Evolutionary conservation across 2,888 invertebrate species (phyloP), one percentile per base, ranked within the genome.

Genomic region (Gryllus longicercus): DNA sequence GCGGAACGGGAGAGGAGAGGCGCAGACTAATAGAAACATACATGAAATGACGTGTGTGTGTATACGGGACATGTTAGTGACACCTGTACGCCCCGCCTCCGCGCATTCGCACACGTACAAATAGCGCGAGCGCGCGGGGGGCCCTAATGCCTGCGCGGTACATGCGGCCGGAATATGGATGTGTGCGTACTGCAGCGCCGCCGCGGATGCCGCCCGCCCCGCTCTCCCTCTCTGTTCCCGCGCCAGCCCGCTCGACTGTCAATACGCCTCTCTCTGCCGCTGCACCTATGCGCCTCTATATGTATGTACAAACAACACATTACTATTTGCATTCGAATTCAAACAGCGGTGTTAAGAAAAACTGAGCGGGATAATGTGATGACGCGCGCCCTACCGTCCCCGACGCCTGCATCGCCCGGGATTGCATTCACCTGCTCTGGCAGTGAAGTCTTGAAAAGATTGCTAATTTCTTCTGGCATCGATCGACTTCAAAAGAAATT

Each of bases 11-110:
- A 63, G n/a, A n/a, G 63, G 63, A 63, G n/a, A 63, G 16, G 63
- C 63, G 63, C n/a, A 14, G 63, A 63, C 63, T 63, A 63, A 63
- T 63, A 63, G 63, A 63, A 63, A 23, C 78, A 78, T 74, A 76
- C 79, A 79, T 75, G 79, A 79, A 79, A 79, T 79, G 79, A 79
- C 79, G 80, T 80, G 80, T 80, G 80, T 51, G 80, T 77, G 74
- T 80, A 74, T 80, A 80, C 78, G 77, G 77, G 80, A 78, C 80
- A 80, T 74, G 80, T 80, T 80, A 80, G 80, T 77, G 80, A 80
- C 80, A 80, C 80, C 80, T 80, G 80, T 80, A 80, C 77, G 74
- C 80, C 77, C 74, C 74, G 74, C 74, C 51, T 76, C 77, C 23
- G n/a, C 14, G 18, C 23, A 14, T 16, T 25, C 75, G 75, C 14